phyloP scores from a whole-genome alignment of 1,140 invertebrate species.

The Mamestra configurata region DNA sequence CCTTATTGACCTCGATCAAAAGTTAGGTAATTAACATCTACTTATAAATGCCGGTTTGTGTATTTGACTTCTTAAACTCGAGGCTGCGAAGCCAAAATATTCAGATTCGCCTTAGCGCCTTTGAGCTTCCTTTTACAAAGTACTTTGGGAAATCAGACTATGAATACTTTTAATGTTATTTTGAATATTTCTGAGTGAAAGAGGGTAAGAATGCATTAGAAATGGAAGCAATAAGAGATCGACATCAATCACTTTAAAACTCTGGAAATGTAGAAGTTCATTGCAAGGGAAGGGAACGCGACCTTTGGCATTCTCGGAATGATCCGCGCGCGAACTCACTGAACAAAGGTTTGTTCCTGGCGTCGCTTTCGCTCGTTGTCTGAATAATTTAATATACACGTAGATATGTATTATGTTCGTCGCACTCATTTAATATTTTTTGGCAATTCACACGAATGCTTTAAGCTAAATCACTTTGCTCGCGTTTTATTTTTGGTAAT shows the following conservation, averaged over 20 bases:
- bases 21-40: conserved; percentile 44
- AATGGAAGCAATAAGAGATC: conserved; percentile 40
- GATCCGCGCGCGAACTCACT: conserved; percentile 43
- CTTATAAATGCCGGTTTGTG: conserved; percentile 30
- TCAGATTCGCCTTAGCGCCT: conserved; percentile 12
- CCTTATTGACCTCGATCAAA: conserved; percentile 39
- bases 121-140: conserved; percentile 36
- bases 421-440: background rate
- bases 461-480: conserved; percentile 26
- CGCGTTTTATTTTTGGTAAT: conserved; percentile 1
- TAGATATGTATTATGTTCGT: conserved; percentile 8
- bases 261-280: conserved; percentile 44
- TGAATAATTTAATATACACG: conserved; percentile 53
- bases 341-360: conserved; percentile 51
- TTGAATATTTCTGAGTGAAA: conserved; percentile 8
- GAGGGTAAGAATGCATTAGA: conserved; percentile 29
- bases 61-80: conserved; percentile 42
- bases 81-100: conserved; percentile 14
- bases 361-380: conserved; percentile 17
- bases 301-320: conserved; percentile 53
- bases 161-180: conserved; percentile 39
- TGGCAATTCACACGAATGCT: conserved; percentile 9
- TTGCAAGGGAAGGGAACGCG: conserved; percentile 44
- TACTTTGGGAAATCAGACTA: conserved; percentile 13
- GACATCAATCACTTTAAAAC: conserved; percentile 46